phyloP scores from a whole-genome alignment of 2,797 vertebrate species.

The Poecilia wingei region DNA sequence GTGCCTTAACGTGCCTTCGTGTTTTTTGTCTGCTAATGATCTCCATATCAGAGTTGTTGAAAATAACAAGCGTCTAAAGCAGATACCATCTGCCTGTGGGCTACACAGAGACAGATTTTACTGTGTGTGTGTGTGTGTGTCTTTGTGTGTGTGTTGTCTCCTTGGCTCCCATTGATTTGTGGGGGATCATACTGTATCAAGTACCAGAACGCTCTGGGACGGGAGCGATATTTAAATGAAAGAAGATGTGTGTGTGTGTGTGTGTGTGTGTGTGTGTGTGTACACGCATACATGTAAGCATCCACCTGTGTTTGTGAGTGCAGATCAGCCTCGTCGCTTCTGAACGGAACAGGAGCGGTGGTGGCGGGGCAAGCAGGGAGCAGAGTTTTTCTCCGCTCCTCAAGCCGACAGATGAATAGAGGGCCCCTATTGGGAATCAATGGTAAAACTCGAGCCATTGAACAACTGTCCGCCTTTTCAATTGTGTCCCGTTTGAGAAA shows the following conservation, averaged over 20 bases:
- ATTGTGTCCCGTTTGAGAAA: constrained; percentile 97
- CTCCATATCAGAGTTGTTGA: constrained; percentile 71
- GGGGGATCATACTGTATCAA: constrained; percentile 86
- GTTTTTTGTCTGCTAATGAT: constrained; percentile 73
- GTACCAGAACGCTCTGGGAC: constrained; percentile 73
- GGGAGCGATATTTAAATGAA: constrained; percentile 89
- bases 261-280: constrained; percentile 1
- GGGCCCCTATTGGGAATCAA: constrained; percentile 96
- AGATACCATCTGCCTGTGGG: constrained; percentile 73
- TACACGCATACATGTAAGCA: constrained; percentile 40
- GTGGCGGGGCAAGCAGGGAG: constrained; percentile 44
- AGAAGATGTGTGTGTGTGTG: constrained; percentile 45
- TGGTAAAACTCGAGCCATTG: constrained; percentile 90
- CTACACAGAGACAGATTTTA: constrained; percentile 44
- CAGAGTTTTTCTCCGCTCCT: constrained; percentile 72
- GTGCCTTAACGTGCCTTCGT: constrained; percentile 56
- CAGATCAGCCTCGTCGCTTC: background rate
- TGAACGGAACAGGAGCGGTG: constrained; percentile 24
- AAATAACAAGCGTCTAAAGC: constrained; percentile 71
- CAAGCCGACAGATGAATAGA: constrained; percentile 84
- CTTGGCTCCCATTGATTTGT: constrained; percentile 89
- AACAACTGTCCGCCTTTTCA: constrained; percentile 97
- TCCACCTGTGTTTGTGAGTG: constrained; percentile 29
- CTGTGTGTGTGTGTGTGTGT: constrained; percentile 32
- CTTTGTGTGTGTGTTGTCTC: constrained; percentile 61